Conservation (phyloP, 2,797 vertebrate genomes). For the Loris lydekkerianus region DNA sequence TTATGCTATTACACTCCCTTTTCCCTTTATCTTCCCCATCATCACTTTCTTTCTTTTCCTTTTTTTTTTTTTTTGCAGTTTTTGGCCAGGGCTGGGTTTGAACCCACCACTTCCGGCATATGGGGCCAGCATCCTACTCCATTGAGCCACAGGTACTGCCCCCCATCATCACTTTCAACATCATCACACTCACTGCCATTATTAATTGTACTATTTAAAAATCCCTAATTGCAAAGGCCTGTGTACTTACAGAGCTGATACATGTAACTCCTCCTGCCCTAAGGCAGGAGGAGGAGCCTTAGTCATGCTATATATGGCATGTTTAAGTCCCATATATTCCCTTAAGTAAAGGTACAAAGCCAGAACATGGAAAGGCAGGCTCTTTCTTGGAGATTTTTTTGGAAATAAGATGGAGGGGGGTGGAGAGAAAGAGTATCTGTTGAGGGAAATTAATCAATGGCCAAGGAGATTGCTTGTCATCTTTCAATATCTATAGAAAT, state of each 20-base stretch:
- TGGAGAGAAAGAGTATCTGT: slow-evolving; percentile 32
- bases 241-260: background rate
- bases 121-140: too few species aligned
- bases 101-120: too few species aligned
- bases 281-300: background rate
- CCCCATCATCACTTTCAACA: background rate
- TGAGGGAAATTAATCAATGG: slow-evolving; percentile 82
- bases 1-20: background rate
- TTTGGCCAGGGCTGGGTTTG: too few species aligned
- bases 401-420: slow-evolving; percentile 39
- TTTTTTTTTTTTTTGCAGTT: too few species aligned
- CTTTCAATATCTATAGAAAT: slow-evolving; percentile 82
- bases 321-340: background rate
- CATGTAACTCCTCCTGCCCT: background rate
- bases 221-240: background rate
- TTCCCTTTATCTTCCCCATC: background rate
- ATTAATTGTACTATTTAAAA: background rate
- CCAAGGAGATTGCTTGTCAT: slow-evolving; percentile 81
- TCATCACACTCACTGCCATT: background rate
- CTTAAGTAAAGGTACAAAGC: background rate
- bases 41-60: background rate
- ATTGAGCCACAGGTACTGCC: too few species aligned
- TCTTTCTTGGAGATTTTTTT: slow-evolving; percentile 39
- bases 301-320: background rate
- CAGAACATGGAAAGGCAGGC: background rate